These are phyloP conservation scores for Lophura nycthemera DNA, from an alignment of 2,113 vertebrate species.

Conservation along the genomic window DNA sequence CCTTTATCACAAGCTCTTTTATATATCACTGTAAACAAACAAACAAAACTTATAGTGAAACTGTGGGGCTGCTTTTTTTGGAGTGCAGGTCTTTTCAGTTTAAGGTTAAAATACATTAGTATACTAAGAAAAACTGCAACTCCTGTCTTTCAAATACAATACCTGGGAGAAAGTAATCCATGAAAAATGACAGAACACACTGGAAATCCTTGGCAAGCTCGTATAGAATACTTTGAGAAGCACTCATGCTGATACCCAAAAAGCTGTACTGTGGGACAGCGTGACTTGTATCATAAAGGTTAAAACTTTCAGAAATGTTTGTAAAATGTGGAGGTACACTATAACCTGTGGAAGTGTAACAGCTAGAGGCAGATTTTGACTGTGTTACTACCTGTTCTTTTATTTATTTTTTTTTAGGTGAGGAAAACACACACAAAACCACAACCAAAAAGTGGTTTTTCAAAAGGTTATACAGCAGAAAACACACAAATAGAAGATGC, in stretches of 20 bases:
- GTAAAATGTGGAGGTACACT: background rate
- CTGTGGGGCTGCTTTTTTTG: background rate
- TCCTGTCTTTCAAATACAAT: background rate
- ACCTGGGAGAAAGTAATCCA: background rate
- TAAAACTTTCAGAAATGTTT: background rate
- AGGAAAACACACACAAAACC: background rate
- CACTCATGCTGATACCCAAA: background rate
- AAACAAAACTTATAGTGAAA: background rate
- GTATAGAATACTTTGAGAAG: background rate
- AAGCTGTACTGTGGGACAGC: too few species aligned
- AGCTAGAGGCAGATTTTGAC: background rate
- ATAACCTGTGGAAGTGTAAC: background rate
- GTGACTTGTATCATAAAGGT: background rate
- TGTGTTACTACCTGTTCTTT: background rate
- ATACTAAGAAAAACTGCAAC: background rate
- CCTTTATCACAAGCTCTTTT: background rate
- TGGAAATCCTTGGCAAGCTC: background rate
- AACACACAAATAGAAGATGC: background rate
- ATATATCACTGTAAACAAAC: background rate
- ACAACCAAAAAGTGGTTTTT: accelerated
- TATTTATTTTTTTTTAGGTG: background rate
- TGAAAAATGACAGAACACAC: background rate
- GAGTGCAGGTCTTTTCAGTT: background rate
- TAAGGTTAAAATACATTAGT: background rate
- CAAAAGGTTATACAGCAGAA: background rate